Evolutionary conservation across 2,888 invertebrate species (phyloP).

Genomic region (Axea sp.): DNA sequence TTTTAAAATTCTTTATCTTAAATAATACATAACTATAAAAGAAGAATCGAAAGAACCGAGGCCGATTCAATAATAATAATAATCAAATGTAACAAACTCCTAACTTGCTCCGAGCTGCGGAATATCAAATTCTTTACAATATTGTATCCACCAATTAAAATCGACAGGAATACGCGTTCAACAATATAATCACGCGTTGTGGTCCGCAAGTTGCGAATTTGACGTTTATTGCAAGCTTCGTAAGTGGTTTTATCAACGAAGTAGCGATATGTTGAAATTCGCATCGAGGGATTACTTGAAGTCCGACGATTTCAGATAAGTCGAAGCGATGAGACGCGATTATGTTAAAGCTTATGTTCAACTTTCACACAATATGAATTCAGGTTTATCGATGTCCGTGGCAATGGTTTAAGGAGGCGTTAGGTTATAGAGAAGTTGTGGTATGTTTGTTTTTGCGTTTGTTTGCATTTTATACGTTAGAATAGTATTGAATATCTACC

Average conservation of each 20-base stretch:
- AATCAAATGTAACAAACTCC: slow-evolving; percentile 26
- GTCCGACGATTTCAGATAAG: slow-evolving; percentile 33
- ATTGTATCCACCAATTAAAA: slow-evolving; percentile 44
- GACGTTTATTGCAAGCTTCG: slow-evolving; percentile 18
- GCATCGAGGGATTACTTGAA: slow-evolving; percentile 27
- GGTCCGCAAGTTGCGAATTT: not conserved
- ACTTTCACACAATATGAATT: slow-evolving; percentile 12
- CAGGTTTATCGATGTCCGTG: slow-evolving; percentile 3
- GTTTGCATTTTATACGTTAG: not conserved
- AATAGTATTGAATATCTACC: no score
- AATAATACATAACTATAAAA: slow-evolving; percentile 6
- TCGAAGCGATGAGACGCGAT: slow-evolving; percentile 10
- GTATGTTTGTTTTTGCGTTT: not conserved
- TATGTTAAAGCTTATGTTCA: slow-evolving; percentile 17
- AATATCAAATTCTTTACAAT: slow-evolving; percentile 33
- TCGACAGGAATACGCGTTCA: slow-evolving; percentile 5
- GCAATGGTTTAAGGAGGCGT: slow-evolving; percentile 14
- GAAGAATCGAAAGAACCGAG: not conserved
- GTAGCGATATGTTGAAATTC: slow-evolving; percentile 34
- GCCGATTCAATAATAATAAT: slow-evolving; percentile 15
- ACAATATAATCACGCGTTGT: slow-evolving; percentile 21
- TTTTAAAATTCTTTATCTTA: no score
- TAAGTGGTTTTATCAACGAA: slow-evolving; percentile 29
- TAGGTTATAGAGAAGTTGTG: slow-evolving; percentile 4
- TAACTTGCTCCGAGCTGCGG: slow-evolving; percentile 12